Conservation (phyloP, 2,888 invertebrate species). For the Mellilla xanthometata region DNA sequence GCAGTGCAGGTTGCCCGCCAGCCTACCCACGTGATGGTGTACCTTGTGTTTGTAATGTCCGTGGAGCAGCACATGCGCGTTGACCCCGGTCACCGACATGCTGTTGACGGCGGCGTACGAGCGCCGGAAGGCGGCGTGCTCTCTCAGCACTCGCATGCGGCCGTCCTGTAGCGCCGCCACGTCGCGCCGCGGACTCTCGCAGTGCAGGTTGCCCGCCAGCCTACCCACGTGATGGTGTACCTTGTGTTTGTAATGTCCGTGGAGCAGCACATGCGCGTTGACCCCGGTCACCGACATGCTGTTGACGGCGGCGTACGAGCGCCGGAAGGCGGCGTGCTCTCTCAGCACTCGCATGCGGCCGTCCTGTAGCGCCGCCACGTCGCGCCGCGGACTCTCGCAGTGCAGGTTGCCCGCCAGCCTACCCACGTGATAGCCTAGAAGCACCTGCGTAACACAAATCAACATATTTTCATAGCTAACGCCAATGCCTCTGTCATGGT, state of each 20-base stretch:
- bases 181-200: too few species aligned
- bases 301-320: conserved; percentile 64
- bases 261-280: conserved; percentile 48
- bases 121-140: too few species aligned
- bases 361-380: conserved; percentile 68
- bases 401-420: conserved; percentile 88
- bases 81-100: too few species aligned
- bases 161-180: too few species aligned
- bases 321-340: conserved; percentile 78
- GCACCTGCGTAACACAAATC: conserved; percentile 42
- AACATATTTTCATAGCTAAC: neutral
- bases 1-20: too few species aligned
- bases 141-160: too few species aligned
- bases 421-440: conserved; percentile 85
- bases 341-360: conserved; percentile 82
- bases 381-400: conserved; percentile 78
- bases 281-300: conserved; percentile 50
- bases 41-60: too few species aligned
- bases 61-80: too few species aligned
- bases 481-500: too few species aligned
- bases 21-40: too few species aligned
- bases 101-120: too few species aligned
- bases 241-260: conserved; percentile 51
- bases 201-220: too few species aligned
- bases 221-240: conserved; percentile 36